These are phyloP conservation scores for Rhynchomys soricoides DNA, from an alignment of 2,113 vertebrate species.

Conservation along the genomic window DNA sequence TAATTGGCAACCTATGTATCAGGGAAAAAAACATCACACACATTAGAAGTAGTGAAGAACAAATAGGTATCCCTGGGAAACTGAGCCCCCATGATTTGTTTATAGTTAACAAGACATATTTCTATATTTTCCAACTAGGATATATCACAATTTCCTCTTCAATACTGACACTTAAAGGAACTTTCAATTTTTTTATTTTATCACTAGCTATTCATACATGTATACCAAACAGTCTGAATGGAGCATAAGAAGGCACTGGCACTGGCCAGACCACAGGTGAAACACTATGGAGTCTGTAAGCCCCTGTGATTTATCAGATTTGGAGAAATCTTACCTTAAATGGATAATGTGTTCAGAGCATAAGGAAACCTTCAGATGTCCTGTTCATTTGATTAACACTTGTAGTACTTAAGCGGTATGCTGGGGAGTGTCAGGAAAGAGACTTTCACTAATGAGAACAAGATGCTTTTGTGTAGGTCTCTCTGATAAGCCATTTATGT, in stretches of 20 bases:
- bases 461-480: neutral
- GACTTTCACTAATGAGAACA: neutral
- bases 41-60: neutral
- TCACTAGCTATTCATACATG: neutral
- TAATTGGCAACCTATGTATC: conserved; percentile 10
- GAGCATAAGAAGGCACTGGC: neutral
- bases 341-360: neutral
- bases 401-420: neutral
- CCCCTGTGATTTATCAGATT: neutral
- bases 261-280: neutral
- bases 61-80: neutral
- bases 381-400: neutral
- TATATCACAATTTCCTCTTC: conserved; percentile 18
- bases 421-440: neutral
- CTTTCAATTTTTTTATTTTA: neutral
- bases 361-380: conserved; percentile 5
- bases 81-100: neutral
- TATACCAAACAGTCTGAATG: neutral
- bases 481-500: neutral
- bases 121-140: conserved; percentile 9
- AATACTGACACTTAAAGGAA: neutral
- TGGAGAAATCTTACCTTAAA: conserved; percentile 4
- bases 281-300: neutral
- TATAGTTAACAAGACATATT: neutral
- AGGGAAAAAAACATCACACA: conserved; percentile 4